These are phyloP conservation scores for Tinamus major DNA, from an alignment of 2,797 vertebrate genomes.

Conservation along the genomic window DNA sequence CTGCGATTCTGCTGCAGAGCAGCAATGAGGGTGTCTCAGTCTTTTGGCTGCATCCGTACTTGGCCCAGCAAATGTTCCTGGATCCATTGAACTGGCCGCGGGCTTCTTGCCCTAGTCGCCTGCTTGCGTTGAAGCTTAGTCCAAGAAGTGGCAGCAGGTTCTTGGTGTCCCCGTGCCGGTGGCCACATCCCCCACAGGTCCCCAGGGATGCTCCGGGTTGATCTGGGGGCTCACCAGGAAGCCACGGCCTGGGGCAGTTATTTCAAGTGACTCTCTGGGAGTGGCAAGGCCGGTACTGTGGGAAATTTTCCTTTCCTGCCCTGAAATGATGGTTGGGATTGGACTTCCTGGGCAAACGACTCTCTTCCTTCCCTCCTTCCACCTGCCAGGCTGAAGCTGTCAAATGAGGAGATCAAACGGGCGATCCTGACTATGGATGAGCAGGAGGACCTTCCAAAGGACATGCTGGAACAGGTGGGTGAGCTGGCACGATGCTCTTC, in stretches of 20 bases:
- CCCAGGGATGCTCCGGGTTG: too few relatives aligned
- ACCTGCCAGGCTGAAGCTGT: conserved; percentile 91
- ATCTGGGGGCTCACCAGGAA: too few relatives aligned
- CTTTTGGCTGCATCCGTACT: background rate
- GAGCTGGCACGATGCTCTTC: background rate
- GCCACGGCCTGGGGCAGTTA: background rate
- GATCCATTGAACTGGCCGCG: background rate
- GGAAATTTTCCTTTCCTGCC: background rate
- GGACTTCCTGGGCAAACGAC: background rate
- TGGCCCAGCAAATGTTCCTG: background rate
- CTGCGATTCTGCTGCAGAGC: background rate
- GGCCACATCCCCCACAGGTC: too few relatives aligned
- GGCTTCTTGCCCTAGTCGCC: background rate
- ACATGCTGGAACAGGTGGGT: conserved; percentile 98
- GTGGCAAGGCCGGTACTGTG: too few relatives aligned
- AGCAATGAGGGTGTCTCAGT: background rate
- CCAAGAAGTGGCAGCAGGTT: too few relatives aligned
- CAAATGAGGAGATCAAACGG: conserved; percentile 97
- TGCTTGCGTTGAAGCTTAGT: background rate
- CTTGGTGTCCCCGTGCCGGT: background rate
- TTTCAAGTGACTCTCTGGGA: background rate
- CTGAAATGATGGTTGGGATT: background rate
- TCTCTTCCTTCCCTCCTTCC: background rate
- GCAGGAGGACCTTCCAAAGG: conserved; percentile 97
- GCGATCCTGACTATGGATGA: conserved; percentile 98